phyloP scores from a whole-genome alignment of 2,113 vertebrate genomes.

The Bufo bufo region DNA sequence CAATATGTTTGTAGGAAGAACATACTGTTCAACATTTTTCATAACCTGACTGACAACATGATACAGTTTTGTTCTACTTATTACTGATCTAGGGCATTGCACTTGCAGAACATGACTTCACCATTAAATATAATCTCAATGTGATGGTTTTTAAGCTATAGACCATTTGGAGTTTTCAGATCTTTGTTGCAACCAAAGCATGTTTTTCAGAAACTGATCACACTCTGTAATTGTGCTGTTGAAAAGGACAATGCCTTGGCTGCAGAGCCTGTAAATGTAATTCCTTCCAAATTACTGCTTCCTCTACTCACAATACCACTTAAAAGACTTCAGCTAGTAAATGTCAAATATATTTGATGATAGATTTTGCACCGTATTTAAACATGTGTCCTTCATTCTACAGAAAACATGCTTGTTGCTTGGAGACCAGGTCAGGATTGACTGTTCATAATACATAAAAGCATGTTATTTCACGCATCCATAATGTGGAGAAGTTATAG shows the following conservation, averaged over 20 bases:
- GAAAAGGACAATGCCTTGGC: neutral
- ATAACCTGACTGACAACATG: neutral
- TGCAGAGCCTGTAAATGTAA: neutral
- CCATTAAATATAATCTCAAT: neutral
- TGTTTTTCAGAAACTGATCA: neutral
- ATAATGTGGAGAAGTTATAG: too few relatives aligned
- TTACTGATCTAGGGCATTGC: constrained; percentile 3
- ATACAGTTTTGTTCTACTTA: neutral
- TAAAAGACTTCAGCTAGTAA: neutral
- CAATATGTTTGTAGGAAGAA: neutral
- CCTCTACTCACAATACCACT: neutral
- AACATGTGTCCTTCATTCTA: neutral
- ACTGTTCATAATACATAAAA: too few relatives aligned
- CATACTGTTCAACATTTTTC: neutral
- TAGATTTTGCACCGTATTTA: neutral
- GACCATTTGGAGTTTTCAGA: neutral
- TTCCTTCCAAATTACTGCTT: neutral
- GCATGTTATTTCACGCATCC: too few relatives aligned
- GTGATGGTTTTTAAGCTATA: neutral
- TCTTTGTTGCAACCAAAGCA: neutral
- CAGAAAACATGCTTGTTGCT: neutral
- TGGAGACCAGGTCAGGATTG: neutral
- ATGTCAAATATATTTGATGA: neutral
- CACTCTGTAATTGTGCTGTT: neutral
- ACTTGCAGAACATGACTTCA: neutral